These are phyloP conservation scores for Enteromius afrohamiltoni DNA, from an alignment of 2,797 vertebrate genomes.

Conservation along the genomic window DNA sequence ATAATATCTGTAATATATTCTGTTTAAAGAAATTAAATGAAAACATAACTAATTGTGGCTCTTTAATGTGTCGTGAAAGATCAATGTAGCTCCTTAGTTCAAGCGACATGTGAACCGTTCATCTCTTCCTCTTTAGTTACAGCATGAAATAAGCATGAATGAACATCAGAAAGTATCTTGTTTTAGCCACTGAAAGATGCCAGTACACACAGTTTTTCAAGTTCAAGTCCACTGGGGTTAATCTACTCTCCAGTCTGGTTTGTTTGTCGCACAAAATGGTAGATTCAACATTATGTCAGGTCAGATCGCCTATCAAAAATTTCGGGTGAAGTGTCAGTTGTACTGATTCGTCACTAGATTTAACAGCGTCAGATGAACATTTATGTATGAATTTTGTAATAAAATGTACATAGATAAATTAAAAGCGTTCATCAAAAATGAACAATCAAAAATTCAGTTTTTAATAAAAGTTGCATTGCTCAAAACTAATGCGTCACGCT, in stretches of 20 bases:
- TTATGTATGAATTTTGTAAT: neutral
- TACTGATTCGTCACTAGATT: neutral
- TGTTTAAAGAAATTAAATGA: too few species aligned
- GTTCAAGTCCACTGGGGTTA: too few species aligned
- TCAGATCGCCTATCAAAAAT: too few species aligned
- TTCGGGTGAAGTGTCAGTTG: neutral
- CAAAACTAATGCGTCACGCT: neutral
- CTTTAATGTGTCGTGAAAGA: neutral
- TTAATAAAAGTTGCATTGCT: neutral
- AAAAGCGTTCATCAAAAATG: neutral
- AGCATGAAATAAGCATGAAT: too few species aligned
- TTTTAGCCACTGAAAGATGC: too few species aligned
- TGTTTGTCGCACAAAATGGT: too few species aligned
- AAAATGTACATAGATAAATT: neutral
- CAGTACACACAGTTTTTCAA: too few species aligned
- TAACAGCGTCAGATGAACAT: neutral
- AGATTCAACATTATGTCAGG: too few species aligned
- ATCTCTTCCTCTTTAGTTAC: too few species aligned
- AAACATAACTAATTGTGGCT: neutral
- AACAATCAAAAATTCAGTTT: neutral
- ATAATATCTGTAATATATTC: too few species aligned
- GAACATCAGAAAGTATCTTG: too few species aligned
- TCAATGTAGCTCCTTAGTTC: neutral
- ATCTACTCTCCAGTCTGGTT: too few species aligned
- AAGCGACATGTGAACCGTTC: neutral